Evolutionary conservation across 2,113 vertebrate species (phyloP), one percentile per base, ranked within the genome.

Genomic region (Diphyllodes magnificus): DNA sequence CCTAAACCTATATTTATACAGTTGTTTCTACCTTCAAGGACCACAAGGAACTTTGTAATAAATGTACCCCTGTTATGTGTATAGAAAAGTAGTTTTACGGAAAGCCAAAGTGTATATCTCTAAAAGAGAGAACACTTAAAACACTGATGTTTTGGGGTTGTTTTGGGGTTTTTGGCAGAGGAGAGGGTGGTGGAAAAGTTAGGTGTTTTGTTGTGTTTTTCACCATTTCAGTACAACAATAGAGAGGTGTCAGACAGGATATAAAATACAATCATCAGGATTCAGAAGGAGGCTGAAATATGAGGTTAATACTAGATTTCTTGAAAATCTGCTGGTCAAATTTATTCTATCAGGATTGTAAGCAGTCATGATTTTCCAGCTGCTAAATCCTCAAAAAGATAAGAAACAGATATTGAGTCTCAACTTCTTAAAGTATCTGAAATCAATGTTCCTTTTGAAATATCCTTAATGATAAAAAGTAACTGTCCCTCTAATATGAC

Each of bases 121-220:
- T 71, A 23, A 63, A 66, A 66, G 13, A 68, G 14, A 31, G 31
- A 87, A 66, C 6, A 63, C 37, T 11, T 20, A 33, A 60, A 13
- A 51, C 8, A 51, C 60, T 69, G 23, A 56, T 10, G 9, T 2
- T 85, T 42, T 20, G 11, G 9, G 1, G 1, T 15, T 49, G 19
- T 30, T 35, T 42, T 2, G 7, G 7, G 1, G 6, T 16, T 33
- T 57, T 40, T 47, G 24, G 4, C 11, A 30, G 12, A 27, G 17
- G 1, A 15, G 9, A 56, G 3, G 1, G 2, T 12, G 14, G 1
- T 45, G 8, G 28, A 9, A 11, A 31, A 37, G 10, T 68, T 57
- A 28, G 4, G 14, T 24, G 27, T 7, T 79, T 44, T n/a, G 11
- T 33, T 70, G 27, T 18, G 6, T 4, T 6, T 64, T 86, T 70